Base-by-base conservation (phyloP, 2,113 vertebrate species). In the Hemichromis elongatus region DNA sequence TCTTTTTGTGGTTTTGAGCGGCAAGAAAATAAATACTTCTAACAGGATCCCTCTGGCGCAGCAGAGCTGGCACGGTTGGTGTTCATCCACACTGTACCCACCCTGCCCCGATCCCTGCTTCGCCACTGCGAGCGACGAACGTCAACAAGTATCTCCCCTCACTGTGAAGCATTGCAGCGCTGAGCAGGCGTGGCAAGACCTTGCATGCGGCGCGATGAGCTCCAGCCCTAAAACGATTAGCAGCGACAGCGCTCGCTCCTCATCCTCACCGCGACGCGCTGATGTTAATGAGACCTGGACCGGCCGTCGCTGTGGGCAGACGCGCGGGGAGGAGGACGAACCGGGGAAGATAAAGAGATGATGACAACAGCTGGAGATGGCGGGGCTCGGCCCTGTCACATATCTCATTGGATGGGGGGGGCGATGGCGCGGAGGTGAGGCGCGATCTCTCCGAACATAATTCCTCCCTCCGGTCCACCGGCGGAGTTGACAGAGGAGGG, bases 331-430 rank as follows among this genome's bases (percentile, higher is more conserved):
- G 73, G 77, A n/a, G 26, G 73, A 28, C 2, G 42, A 50, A 30
- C 26, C 13, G 55, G 75, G 40, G 81, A 26, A 77, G 84, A 80
- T 83, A 90, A 85, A 89, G 83, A 92, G 79, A 90, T 81, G 88
- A 75, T 88, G 90, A 92, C 83, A 94, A 81, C 90, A 86, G 86
- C 81, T 79, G 90, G 86, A 88, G 84, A 82, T n/a, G 84, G 77
- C 66, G 57, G 28, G 52, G 83, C 81, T 82, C 28, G 47, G 85
- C 77, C 85, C 68, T 87, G 91, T 90, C 90, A 92, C 86, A 90
- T 90, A 79, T 91, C 90, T 91, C 89, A 87, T 79, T 85, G 86
- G 87, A 88, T 54, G 77, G 73, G 16, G 73, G 6, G 78, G 88
- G 88, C 37, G 68, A 63, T 8, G 13, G 81, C 70, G 30, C 1